Base-by-base conservation (phyloP, 2,113 vertebrate genomes). In the Amblyornis subalaris region DNA sequence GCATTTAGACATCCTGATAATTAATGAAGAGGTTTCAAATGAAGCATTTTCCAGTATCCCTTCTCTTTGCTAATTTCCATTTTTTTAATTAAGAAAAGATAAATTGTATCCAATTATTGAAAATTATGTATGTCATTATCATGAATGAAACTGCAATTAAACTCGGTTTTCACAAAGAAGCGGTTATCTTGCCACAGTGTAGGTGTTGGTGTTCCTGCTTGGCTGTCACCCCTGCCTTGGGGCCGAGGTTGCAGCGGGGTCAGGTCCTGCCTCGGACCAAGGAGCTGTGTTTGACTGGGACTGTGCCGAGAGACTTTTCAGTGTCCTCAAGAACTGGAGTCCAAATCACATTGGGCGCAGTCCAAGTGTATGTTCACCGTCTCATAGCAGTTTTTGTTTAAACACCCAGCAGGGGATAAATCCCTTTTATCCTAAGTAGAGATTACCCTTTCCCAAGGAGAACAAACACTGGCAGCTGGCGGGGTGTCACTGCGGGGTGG, bases 111-210 rank as follows among this genome's bases (percentile, higher is more conserved):
- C 89, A 96, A 91, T 95, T 96, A 95, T 73, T 92, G 75, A 94
- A 96, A 96, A 96, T 96, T 95, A 96, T 95, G 86, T 96, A 86
- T 91, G 94, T 93, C 93, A 92, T 97, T 96, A 93, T 94, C 81
- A 62, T 94, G 93, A 96, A 94, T 93, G 88, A 89, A 96, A 72
- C 72, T 74, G 94, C 90, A 94, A 86, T 95, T 96, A 93, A 91
- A 86, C 36, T 79, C 5, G 16, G 75, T 85, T 96, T 96, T 74
- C 81, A 62, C 65, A 51, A 70, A 89, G 74, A 94, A 66, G 88
- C 77, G 86, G 90, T 91, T 95, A 74, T 94, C 91, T 90, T 90
- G 84, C 69, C 89, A 31, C 29, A 45, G 66, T 0, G 29, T 58
- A 77, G 87, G 91, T 76, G 61, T 57, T 78, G 38, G 28, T 61